Base-by-base conservation (phyloP, 2,888 invertebrate genomes). In the Automeris io region DNA sequence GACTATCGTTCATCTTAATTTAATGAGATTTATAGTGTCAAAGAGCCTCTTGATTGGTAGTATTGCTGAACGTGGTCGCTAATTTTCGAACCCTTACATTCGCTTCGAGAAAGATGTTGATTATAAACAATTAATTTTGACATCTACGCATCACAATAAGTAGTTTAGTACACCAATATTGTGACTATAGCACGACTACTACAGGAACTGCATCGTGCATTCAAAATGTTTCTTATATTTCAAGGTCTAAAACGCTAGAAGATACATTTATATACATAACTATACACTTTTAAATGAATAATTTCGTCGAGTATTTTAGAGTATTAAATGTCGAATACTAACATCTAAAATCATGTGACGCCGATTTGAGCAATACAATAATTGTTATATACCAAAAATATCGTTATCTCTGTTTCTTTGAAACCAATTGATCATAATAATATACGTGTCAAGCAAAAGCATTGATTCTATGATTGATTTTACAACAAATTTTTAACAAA, bases 151-250 rank as follows among this genome's bases (percentile, higher is more conserved):
- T 22, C 24, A 37, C 23, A 23, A n/a, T n/a, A n/a, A n/a, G n/a
- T n/a, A 12, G 22, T 5, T 6, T 16, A 22, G 50, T 60, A 69
- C 71, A 57, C 57, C 67, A 63, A 70, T 62, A 46, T 52, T 71
- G 73, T 69, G 77, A 72, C 66, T 76, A 70, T 59, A 75, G 81
- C 85, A 85, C 86, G 85, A 79, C 82, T 83, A 81, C 73, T 53
- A 77, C 73, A 85, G 86, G 86, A 86, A 85, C 86, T 85, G 81
- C 76, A 75, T 85, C 86, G 86, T 85, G 86, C 86, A 74, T 77
- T 70, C 63, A 64, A 73, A 71, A 68, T 70, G 66, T 71, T 73
- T 67, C 64, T 70, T 70, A 75, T 70, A 79, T 78, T 82, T 80
- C 69, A 77, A 80, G 63, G 56, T 61, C 70, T 67, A 67, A 61